Base-by-base conservation (phyloP, 2,888 invertebrate genomes). In the Scaptomyza cyrtandrae region DNA sequence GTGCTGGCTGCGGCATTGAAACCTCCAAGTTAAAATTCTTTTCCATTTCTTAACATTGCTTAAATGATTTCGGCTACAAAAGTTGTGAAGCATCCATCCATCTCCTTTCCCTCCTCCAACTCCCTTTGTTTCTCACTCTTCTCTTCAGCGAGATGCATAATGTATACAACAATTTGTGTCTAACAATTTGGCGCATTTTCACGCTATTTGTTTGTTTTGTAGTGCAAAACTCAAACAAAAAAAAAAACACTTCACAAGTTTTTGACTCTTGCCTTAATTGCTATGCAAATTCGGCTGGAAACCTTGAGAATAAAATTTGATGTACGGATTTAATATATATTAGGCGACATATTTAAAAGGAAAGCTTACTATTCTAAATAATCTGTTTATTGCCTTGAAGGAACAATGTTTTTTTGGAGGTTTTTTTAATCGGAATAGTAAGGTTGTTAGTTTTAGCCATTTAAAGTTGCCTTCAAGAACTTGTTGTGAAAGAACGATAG, bases 121-220 rank as follows among this genome's bases (percentile, higher is more conserved):
- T 33, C 2, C 37, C 19, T 2, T 19, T 2, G 19, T 19, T 19
- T 6, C n/a, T 6, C 37, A 0, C 14, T 10, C 16, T 41, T 4
- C 10, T 24, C 6, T 2, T 27, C 19, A 31, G 1, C 35, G 10
- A 50, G 59, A 54, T 81, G 86, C 83, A 85, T 87, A 82, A 87
- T 87, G 80, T 71, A 86, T 76, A 80, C 86, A 74, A 71, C 61
- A 79, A 81, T 67, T 64, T 80, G 72, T 75, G 69, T 83, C 88
- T 83, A 83, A 88, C 84, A 83, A 84, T 84, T 88, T 88, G 78
- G 78, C 75, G 87, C 86, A 86, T 88, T 84, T 84, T 84, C 85
- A 88, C 83, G 83, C 86, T 72, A 73, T 86, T 88, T 74, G 71
- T 87, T 88, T 88, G 71, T 71, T 74, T 72, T 72, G 49, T 60